Conservation (phyloP, 2,797 vertebrate species). For the Anableps anableps region DNA sequence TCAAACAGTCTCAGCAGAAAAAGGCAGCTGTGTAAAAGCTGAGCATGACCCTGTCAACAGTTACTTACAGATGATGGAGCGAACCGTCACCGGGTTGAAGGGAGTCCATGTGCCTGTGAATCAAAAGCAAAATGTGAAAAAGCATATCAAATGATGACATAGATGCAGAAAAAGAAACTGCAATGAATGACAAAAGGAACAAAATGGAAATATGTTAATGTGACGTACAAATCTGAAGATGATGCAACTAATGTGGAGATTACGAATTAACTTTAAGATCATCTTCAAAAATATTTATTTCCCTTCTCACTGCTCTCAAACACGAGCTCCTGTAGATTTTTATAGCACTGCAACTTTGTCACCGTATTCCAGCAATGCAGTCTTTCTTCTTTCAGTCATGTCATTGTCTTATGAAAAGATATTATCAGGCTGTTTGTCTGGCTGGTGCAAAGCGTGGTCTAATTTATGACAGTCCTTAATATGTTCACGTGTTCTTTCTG, state of each 20-base stretch:
- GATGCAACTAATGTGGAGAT: background rate
- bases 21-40: constrained; percentile 7
- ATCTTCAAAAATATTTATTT: background rate
- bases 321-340: background rate
- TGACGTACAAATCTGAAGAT: background rate
- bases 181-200: background rate
- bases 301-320: background rate
- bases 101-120: constrained; percentile 95
- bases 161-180: too few relatives aligned
- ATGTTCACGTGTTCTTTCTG: background rate
- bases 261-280: background rate
- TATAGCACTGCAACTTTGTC: background rate
- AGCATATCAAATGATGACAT: too few relatives aligned
- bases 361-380: background rate
- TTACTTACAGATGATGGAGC: constrained; percentile 94
- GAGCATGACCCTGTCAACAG: constrained; percentile 17
- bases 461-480: background rate
- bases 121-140: constrained; percentile 15
- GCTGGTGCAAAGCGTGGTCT: background rate
- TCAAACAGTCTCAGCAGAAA: constrained; percentile 6
- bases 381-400: background rate
- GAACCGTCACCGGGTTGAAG: constrained; percentile 96
- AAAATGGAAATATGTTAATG: background rate
- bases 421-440: background rate
- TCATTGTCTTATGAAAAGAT: background rate